Base-by-base conservation (phyloP, 2,113 vertebrate species). In the Tichodroma muraria region DNA sequence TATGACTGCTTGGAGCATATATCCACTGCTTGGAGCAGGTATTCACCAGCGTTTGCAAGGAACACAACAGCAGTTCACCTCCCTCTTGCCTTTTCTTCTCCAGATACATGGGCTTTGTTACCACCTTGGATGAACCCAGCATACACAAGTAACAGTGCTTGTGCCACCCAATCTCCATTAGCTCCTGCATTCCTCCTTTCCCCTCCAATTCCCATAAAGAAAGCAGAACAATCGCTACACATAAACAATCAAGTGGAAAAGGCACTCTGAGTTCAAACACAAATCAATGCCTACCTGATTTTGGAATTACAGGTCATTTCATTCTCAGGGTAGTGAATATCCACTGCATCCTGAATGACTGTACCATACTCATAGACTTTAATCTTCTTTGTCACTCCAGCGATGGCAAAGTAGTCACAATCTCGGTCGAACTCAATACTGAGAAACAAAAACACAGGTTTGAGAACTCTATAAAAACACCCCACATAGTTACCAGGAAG, bases 261-360 rank as follows among this genome's bases (percentile, higher is more conserved):
- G 27, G 56, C 11, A n/a, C 8, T 35, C 22, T 15, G 16, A 84
- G 14, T 79, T n/a, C 40, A n/a, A 37, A 80, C 30, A 44, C 53
- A 92, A 94, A 94, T 38, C 87, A 56, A 22, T 7, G 37, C 94
- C 75, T 97, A 99, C 99, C 99, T 99, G 98, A 99, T 99, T 99
- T 99, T 99, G 80, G 99, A 99, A 98, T 99, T 99, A 97, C 99
- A 99, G 64, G 99, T 99, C 99, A 99, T 99, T 98, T 99, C 99
- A 80, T 99, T 99, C 94, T 99, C 99, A 24, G 99, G 99, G 96
- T 99, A 99, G 96, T 99, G 99, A 97, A 99, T 99, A 98, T 99
- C 99, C 97, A 99, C 99, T 0, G 99, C 99, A 14, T 99, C 99
- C 97, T 99, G 99, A 97, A 99, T 99, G 95, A 99, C 99, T n/a